A percentile compares a stretch with the other conserved stretches of the same genome.
phyloP scores from a whole-genome alignment of 1,140 invertebrate species.

The Zaprionus taronus region DNA sequence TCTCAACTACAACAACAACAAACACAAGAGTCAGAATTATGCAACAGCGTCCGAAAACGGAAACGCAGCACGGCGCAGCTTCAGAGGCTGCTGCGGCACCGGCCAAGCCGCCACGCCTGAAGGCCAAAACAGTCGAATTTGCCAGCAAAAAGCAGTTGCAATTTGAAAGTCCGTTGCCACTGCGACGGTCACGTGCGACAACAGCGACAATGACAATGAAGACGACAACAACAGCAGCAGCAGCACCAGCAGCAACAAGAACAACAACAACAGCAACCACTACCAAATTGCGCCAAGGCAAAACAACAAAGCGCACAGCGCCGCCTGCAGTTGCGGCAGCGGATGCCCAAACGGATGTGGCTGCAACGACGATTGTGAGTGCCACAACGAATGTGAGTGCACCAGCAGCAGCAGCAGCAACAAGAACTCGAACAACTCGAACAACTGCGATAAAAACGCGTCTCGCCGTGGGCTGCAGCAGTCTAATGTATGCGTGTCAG shows the following conservation, averaged over 20 bases:
- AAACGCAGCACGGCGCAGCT: slow-evolving; percentile 38
- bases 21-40: slow-evolving; percentile 33
- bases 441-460: slow-evolving; percentile 65
- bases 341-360: slow-evolving; percentile 39
- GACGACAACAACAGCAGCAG: slow-evolving; percentile 3
- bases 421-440: slow-evolving; percentile 19
- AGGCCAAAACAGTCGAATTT: slow-evolving; percentile 35
- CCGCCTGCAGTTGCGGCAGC: slow-evolving; percentile 13
- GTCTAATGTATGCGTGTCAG: slow-evolving; percentile 95
- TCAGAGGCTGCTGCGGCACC: slow-evolving; percentile 46
- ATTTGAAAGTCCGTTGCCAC: slow-evolving; percentile 74
- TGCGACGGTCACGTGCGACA: slow-evolving; percentile 55
- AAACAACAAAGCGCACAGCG: neutral
- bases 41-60: slow-evolving; percentile 59
- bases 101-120: slow-evolving; percentile 68
- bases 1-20: neutral
- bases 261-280: slow-evolving; percentile 4
- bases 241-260: neutral
- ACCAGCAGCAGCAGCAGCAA: slow-evolving; percentile 22
- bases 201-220: slow-evolving; percentile 24
- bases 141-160: slow-evolving; percentile 73
- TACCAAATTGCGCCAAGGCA: slow-evolving; percentile 4
- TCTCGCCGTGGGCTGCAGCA: slow-evolving; percentile 87
- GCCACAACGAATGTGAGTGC: slow-evolving; percentile 32
- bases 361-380: slow-evolving; percentile 26